Conservation (phyloP, 2,888 invertebrate genomes). For the Apodemia duryi region DNA sequence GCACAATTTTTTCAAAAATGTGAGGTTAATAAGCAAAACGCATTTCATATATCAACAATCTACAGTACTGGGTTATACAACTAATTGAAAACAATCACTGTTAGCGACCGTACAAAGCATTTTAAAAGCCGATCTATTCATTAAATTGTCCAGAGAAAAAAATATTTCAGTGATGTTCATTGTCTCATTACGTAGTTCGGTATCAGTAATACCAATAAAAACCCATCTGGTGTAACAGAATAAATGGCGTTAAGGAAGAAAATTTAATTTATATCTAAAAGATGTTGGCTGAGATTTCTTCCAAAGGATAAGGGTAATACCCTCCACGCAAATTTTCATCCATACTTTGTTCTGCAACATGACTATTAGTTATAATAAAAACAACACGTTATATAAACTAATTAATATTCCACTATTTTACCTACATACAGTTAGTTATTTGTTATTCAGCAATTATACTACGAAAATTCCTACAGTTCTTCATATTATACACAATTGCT, state of each 20-base stretch:
- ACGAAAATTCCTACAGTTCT: too few species aligned
- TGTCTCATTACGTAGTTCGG: neutral
- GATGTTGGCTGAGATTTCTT: too few species aligned
- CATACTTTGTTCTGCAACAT: too few species aligned
- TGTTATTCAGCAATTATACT: too few species aligned
- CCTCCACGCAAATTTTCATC: too few species aligned
- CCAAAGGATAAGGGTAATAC: too few species aligned
- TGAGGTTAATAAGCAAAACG: constrained; percentile 33
- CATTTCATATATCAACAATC: constrained; percentile 23
- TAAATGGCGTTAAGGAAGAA: neutral
- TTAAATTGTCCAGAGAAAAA: constrained; percentile 1
- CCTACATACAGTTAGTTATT: too few species aligned
- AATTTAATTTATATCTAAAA: neutral
- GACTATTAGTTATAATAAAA: too few species aligned
- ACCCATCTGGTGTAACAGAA: neutral
- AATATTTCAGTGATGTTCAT: neutral
- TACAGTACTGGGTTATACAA: constrained; percentile 24
- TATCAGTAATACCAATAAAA: neutral
- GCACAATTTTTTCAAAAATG: constrained; percentile 20
- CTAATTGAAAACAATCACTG: constrained; percentile 39
- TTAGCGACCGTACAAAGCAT: constrained; percentile 15
- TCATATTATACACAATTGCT: too few species aligned
- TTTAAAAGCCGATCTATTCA: constrained; percentile 4
- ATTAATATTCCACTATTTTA: too few species aligned
- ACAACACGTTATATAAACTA: too few species aligned